Evolutionary conservation across 2,888 invertebrate species (phyloP).

Genomic region (Diaprepes abbreviatus): DNA sequence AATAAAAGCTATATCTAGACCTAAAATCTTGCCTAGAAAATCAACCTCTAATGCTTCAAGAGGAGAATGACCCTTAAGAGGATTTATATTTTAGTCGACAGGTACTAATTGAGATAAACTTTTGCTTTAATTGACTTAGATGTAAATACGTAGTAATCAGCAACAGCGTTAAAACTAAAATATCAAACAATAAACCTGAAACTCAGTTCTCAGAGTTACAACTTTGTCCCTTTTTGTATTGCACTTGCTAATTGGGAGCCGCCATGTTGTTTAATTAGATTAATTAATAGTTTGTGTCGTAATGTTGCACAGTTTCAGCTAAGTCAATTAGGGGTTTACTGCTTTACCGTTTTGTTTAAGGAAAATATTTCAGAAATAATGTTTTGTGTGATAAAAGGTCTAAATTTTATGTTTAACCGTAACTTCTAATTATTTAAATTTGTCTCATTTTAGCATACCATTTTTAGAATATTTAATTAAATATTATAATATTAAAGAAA

Average conservation of each 20-base stretch:
- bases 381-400: no score
- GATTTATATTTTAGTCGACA: neutral
- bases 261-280: slow-evolving; percentile 63
- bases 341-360: neutral
- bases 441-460: no score
- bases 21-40: no score
- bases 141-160: slow-evolving; percentile 11
- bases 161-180: slow-evolving; percentile 24
- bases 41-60: no score
- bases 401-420: no score
- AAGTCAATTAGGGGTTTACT: slow-evolving; percentile 22
- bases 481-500: no score
- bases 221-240: slow-evolving; percentile 56
- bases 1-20: no score
- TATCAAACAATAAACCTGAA: slow-evolving; percentile 34
- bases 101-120: neutral
- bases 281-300: slow-evolving; percentile 56
- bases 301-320: slow-evolving; percentile 15
- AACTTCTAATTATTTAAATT: no score
- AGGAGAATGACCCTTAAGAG: no score
- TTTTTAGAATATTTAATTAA: no score
- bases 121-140: slow-evolving; percentile 1
- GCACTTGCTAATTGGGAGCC: slow-evolving; percentile 62
- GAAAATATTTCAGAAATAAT: no score
- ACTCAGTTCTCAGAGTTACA: slow-evolving; percentile 6